These are phyloP conservation scores for Melanotaenia boesemani DNA, from an alignment of 2,797 vertebrate genomes.

Conservation along the genomic window DNA sequence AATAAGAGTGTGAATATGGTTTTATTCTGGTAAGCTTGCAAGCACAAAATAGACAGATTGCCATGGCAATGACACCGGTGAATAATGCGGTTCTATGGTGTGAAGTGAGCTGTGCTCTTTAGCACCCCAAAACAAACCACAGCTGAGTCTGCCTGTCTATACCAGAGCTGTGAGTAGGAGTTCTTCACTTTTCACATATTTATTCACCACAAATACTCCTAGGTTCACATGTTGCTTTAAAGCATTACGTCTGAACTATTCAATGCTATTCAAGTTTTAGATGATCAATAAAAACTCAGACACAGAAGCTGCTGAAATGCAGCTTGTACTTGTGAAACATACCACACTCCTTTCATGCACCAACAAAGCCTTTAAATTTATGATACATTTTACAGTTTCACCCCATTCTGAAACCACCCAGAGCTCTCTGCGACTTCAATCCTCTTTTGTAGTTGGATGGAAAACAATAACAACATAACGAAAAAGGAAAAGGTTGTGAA, in stretches of 20 bases:
- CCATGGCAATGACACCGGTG: not conserved
- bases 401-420: slow-evolving; percentile 8
- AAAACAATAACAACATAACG: slow-evolving; percentile 12
- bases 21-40: slow-evolving; percentile 61
- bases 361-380: slow-evolving; percentile 3
- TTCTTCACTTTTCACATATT: slow-evolving; percentile 30
- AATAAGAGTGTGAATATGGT: slow-evolving; percentile 36
- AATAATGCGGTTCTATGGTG: slow-evolving; percentile 24
- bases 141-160: slow-evolving; percentile 14
- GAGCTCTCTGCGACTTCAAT: slow-evolving; percentile 19
- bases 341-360: slow-evolving; percentile 9
- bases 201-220: slow-evolving; percentile 27
- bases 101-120: slow-evolving; percentile 27
- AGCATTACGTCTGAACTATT: slow-evolving; percentile 9
- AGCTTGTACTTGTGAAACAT: slow-evolving; percentile 6
- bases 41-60: slow-evolving; percentile 31
- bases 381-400: slow-evolving; percentile 1
- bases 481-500: slow-evolving; percentile 16
- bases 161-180: slow-evolving; percentile 18
- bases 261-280: slow-evolving; percentile 12
- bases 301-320: slow-evolving; percentile 26
- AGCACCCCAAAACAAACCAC: slow-evolving; percentile 48
- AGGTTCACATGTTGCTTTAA: slow-evolving; percentile 8
- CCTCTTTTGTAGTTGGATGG: slow-evolving; percentile 7
- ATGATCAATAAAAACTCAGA: slow-evolving; percentile 5